A percentile compares a stretch with the other conserved stretches of the same genome.
phyloP scores from a whole-genome alignment of 1,140 invertebrate species.

The Microplitis mediator region DNA sequence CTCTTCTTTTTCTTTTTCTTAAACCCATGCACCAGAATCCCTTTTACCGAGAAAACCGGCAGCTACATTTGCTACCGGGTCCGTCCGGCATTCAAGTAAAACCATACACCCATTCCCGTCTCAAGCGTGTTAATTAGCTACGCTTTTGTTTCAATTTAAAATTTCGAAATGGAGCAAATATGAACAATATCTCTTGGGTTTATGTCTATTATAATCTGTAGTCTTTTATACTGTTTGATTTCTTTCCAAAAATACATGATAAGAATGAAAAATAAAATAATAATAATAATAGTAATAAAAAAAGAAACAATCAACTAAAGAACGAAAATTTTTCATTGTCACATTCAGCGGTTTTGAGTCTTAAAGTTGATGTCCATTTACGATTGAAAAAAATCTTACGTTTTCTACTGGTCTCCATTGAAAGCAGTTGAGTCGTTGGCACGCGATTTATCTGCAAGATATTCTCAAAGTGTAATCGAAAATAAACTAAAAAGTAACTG shows the following conservation, averaged over 20 bases:
- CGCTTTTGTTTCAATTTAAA: slow-evolving; percentile 46
- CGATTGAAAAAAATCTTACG: not conserved
- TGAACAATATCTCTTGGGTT: slow-evolving; percentile 31
- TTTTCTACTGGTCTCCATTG: not conserved
- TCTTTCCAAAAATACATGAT: slow-evolving; percentile 12
- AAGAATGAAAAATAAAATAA: not conserved
- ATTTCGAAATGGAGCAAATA: slow-evolving; percentile 45
- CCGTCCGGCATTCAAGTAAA: slow-evolving; percentile 21
- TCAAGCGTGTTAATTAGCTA: slow-evolving; percentile 53
- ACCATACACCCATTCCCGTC: slow-evolving; percentile 31
- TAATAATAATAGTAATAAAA: not conserved
- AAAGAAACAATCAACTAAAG: slow-evolving; percentile 10
- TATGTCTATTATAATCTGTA: not conserved
- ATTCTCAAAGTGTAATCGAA: not conserved
- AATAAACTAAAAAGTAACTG: not conserved
- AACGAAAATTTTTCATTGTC: slow-evolving; percentile 11
- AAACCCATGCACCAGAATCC: slow-evolving; percentile 15
- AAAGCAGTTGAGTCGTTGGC: slow-evolving; percentile 1
- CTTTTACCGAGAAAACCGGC: slow-evolving; percentile 21
- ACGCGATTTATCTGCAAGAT: not conserved
- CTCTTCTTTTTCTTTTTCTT: slow-evolving; percentile 18
- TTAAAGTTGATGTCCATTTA: not conserved
- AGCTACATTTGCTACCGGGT: not conserved
- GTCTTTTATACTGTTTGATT: slow-evolving; percentile 19
- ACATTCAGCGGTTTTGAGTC: slow-evolving; percentile 3